Evolutionary conservation across 2,113 vertebrate species (phyloP), one percentile per base, ranked within the genome.

Genomic region (Tapirus terrestris): DNA sequence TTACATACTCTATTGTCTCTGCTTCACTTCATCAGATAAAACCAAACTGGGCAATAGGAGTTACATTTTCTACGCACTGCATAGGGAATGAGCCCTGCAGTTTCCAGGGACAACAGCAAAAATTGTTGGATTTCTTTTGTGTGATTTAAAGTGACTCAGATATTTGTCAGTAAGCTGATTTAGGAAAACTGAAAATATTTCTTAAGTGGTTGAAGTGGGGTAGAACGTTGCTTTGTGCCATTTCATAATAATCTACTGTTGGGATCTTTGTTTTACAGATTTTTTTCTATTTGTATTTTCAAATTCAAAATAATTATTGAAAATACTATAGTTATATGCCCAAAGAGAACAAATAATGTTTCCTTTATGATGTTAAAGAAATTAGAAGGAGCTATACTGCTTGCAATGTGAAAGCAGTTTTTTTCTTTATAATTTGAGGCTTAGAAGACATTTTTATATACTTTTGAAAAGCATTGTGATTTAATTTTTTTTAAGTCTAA

Each of bases 111-210:
- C n/a, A 92, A 56, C 0, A 92, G 27, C 72, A 60, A 95, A 95
- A 94, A 39, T 31, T 88, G 25, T 76, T 77, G 11, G 6, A 39
- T 51, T 90, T 23, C 2, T 73, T 92, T 45, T 14, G 2, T 36
- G 17, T 72, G 13, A 23, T 94, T 94, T 84, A 95, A 97, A 96
- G 48, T 93, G 88, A 63, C 20, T 63, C 10, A 81, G 10, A 29
- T 63, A 77, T 97, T 98, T 98, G 82, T 10, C 94, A 90, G 5
- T 45, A 84, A 90, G 43, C 3, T 91, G 25, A 75, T 67, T 76
- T 86, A 79, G 39, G 68, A 20, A 83, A 94, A 53, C 29, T 14
- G 56, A 97, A 97, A 97, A 91, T 58, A 89, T 96, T 97, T 39
- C 7, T 27, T 63, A 94, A 73, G 3, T 81, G 23, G 3, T 60